Evolutionary conservation across 2,113 vertebrate genomes (phyloP), one percentile per base, ranked within the genome.

Genomic region (Atherinomorus stipes): DNA sequence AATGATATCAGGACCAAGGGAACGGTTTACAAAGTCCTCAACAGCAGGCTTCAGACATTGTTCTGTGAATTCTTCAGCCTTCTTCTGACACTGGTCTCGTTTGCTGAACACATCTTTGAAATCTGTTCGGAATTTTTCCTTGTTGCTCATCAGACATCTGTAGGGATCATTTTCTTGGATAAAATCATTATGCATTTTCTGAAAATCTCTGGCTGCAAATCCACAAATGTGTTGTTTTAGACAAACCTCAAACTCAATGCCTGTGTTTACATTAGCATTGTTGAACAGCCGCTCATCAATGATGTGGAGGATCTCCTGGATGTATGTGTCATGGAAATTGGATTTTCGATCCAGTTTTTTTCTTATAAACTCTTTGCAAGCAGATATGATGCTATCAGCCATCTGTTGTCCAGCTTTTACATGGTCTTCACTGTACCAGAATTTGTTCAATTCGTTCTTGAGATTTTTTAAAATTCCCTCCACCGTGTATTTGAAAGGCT

Each of bases 221-320:
- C 66, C 89, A 86, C 90, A 93, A 64, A 93, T 85, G 80, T 93
- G 71, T 16, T 84, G 26, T 49, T 93, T 93, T 0, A 93, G 59
- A 2, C 66, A 78, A 21, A 91, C 76, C 19, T 89, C 91, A 83
- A 92, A 90, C 2, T 56, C 11, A 0, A 0, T 65, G 0, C 53
- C 64, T 49, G 1, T 13, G 1, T 11, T 4, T 0, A n/a, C 4
- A 3, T 81, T 3, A 16, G 28, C 3, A 8, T 18, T 0, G 0
- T 45, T 63, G 3, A n/a, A n/a, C n/a, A 93, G 53, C 0, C 0
- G 57, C 0, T 52, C 7, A 25, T 93, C 90, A 64, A 87, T 90
- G 3, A 54, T 19, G 2, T 0, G 0, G 12, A 93, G 34, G 5
- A 92, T 85, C 56, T 93, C 91, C 9, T 61, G 52, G 13, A 84